Evolutionary conservation across 2,888 invertebrate species (phyloP), one percentile per base, ranked within the genome.

Genomic region (Pheosia gnoma): DNA sequence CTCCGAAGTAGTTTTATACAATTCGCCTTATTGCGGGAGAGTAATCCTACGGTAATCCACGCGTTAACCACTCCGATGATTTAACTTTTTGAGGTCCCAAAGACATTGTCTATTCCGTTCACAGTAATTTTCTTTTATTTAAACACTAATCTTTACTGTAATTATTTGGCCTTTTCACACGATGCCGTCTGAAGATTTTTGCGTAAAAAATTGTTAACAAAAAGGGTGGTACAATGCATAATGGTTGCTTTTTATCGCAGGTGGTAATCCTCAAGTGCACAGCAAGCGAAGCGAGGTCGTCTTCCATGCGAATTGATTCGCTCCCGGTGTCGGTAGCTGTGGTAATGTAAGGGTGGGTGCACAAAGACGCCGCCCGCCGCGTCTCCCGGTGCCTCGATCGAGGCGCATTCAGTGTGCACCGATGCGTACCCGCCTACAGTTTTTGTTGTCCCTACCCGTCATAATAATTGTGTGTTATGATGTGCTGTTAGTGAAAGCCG

Each of bases 191-290:
- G 59, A 61, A 66, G 67, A 72, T 62, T 65, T 61, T 72, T 61
- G 74, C 60, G 68, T 78, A 84, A 80, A 88, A 89, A 88, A 87
- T 83, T 74, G 56, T 61, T 56, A 73, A 85, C 85, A 89, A 86
- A 86, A 85, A 80, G 83, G 78, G 77, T 75, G 76, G 70, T 59
- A 84, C 77, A 82, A 81, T 77, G 74, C 63, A 73, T 76, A 81
- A 80, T 78, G 70, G 75, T 67, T 66, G 75, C 80, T 86, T 88
- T 90, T 90, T 88, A 86, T 86, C 78, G 76, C 88, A 92, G 89
- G 91, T 93, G 91, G 87, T 84, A 84, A 83, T 83, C 81, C 83
- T 90, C 87, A 93, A 93, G 91, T 93, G 92, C 81, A 79, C 88
- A 88, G 81, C 86, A 84, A 86, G 74, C 82, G 84, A 85, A 78